Evolutionary conservation across 2,113 vertebrate genomes (phyloP).

Genomic region (Amphilophus citrinellus): DNA sequence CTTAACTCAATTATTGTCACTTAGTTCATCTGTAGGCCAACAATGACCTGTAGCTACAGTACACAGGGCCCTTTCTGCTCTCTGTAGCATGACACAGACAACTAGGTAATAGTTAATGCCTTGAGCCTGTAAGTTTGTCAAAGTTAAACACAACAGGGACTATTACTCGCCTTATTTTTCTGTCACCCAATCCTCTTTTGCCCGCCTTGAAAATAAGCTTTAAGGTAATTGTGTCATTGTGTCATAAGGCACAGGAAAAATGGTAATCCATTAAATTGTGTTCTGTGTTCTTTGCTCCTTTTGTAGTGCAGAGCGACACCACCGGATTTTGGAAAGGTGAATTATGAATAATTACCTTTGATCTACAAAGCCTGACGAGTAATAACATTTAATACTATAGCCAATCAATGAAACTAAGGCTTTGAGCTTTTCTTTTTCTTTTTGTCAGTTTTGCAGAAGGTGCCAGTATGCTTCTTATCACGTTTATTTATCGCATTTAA

Average conservation of each 20-base stretch:
- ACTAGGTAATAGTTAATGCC: constrained; percentile 51
- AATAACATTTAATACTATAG: constrained; percentile 68
- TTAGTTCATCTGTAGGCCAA: constrained; percentile 80
- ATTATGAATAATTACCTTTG: constrained; percentile 76
- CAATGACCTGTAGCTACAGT: constrained; percentile 73
- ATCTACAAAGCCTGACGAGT: constrained; percentile 65
- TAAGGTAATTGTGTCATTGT: constrained; percentile 75
- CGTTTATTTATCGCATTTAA: not conserved
- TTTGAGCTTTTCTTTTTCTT: not conserved
- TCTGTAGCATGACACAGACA: constrained; percentile 19
- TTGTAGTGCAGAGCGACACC: constrained; percentile 58
- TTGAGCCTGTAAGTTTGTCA: constrained; percentile 66
- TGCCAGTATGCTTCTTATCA: constrained; percentile 10
- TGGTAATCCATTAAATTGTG: constrained; percentile 75
- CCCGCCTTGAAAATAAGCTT: constrained; percentile 71
- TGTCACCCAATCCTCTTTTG: constrained; percentile 64
- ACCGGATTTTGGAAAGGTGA: constrained; percentile 67
- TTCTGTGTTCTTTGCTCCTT: constrained; percentile 66
- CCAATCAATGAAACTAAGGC: constrained; percentile 59
- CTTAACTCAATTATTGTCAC: constrained; percentile 84
- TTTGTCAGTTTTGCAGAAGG: constrained; percentile 30
- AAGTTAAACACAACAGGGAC: constrained; percentile 66
- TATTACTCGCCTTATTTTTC: constrained; percentile 67
- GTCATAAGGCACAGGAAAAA: constrained; percentile 65
- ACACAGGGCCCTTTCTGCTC: constrained; percentile 38